Base-by-base conservation (phyloP, 2,797 vertebrate species). In the Caiman crocodilus region DNA sequence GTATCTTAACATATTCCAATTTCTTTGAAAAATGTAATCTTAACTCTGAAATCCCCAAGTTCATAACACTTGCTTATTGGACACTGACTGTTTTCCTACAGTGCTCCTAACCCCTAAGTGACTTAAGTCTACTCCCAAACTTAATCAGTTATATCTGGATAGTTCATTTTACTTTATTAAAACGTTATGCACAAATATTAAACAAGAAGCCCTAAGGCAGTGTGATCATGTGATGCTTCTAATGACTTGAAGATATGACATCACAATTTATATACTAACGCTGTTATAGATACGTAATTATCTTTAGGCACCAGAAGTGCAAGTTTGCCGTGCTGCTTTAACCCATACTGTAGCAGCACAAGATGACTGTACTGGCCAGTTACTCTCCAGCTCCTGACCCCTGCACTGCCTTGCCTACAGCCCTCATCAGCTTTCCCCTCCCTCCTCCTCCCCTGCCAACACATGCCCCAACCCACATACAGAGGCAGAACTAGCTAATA, bases 21-120 rank as follows among this genome's bases (percentile, higher is more conserved):
- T 94, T 83, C 74, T 90, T 92, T 90, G 63, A 77, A 50, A 50
- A n/a, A 57, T 92, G 94, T 91, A 89, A 77, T 81, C 94, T 87
- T 63, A 25, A 32, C 28, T 90, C 74, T 82, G 5, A 8, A 55
- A 79, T 89, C 20, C 18, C 35, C 63, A 84, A 59, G 32, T 88
- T 94, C 94, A 83, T 84, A 55, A 63, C 65, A 65, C 57, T 85
- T 90, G 16, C 87, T 94, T 84, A 80, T 90, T 87, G 50, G 55
- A 16, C 85, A 76, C 87, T 63, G 79, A 16, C 30, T 74, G 76
- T 94, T 90, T 60, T 84, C 75, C n/a, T 32, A 71, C 79, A 92
- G 87, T 93, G 88, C 58, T 28, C 74, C 55, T n/a, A 50, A 50
- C 42, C 42, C 42, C 42, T 50, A 50, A 93, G 79, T 89, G 93